Conservation (phyloP, 2,888 invertebrate genomes). For the Esperia sulphurella region DNA sequence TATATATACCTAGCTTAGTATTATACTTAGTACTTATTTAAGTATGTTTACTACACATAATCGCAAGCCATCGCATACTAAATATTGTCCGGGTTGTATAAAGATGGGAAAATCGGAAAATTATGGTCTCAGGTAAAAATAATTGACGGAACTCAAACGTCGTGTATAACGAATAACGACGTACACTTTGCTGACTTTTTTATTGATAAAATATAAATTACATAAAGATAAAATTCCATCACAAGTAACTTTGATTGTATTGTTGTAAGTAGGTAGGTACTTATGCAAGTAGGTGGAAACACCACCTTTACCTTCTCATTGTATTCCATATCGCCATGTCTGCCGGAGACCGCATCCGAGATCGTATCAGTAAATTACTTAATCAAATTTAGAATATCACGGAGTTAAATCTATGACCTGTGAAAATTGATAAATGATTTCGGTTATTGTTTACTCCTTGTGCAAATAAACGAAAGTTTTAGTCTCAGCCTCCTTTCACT, state of each 20-base stretch:
- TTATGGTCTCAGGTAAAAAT: too few species aligned
- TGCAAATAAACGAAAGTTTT: constrained; percentile 67
- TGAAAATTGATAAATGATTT: constrained; percentile 63
- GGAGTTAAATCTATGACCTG: constrained; percentile 49
- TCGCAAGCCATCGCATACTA: too few species aligned
- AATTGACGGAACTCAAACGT: too few species aligned
- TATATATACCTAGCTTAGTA: too few species aligned
- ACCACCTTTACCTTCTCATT: not conserved
- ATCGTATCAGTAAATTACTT: constrained; percentile 39
- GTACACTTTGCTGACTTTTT: too few species aligned
- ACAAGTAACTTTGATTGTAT: not conserved
- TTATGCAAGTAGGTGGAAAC: not conserved
- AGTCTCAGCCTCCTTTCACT: constrained; percentile 71
- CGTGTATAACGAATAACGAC: too few species aligned
- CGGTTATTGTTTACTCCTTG: constrained; percentile 70
- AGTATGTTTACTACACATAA: too few species aligned
- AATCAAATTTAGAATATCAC: constrained; percentile 53
- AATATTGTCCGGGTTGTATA: too few species aligned
- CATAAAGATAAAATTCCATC: too few species aligned
- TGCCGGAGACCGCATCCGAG: constrained; percentile 12
- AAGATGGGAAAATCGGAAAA: too few species aligned
- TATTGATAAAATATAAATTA: too few species aligned
- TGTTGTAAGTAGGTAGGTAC: not conserved
- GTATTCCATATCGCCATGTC: not conserved
- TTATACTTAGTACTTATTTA: too few species aligned